Conservation (phyloP, 2,888 invertebrate species). For the Seira sanloemensis region DNA sequence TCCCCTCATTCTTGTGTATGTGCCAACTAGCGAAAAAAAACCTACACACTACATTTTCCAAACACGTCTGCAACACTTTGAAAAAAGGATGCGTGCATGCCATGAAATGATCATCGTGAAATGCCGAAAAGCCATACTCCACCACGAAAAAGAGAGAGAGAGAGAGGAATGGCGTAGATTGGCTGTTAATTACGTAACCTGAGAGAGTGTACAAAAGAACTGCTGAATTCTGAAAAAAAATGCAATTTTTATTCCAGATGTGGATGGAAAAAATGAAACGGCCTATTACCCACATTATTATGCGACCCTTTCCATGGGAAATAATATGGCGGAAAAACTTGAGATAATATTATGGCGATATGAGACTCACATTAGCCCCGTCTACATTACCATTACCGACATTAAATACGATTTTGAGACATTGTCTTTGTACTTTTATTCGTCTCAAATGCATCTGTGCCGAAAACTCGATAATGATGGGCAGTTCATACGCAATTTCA, state of each 20-base stretch:
- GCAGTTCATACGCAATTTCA: background rate
- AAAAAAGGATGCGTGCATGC: slow-evolving; percentile 17
- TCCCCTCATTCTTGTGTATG: too few relatives aligned
- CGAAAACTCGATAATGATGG: background rate
- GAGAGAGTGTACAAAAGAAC: background rate
- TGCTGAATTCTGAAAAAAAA: too few relatives aligned
- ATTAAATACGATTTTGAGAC: too few relatives aligned
- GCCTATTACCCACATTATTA: too few relatives aligned
- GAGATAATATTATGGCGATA: too few relatives aligned
- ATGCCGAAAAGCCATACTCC: slow-evolving; percentile 8
- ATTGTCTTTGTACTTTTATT: too few relatives aligned
- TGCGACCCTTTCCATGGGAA: too few relatives aligned
- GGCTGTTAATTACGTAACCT: slow-evolving; percentile 4
- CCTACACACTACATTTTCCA: too few relatives aligned
- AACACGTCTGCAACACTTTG: slow-evolving; percentile 17
- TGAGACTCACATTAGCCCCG: too few relatives aligned
- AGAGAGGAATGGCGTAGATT: background rate
- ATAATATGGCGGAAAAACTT: too few relatives aligned
- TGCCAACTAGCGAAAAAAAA: slow-evolving; percentile 47
- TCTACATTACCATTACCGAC: too few relatives aligned
- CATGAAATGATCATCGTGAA: slow-evolving; percentile 2
- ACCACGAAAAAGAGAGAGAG: too few relatives aligned
- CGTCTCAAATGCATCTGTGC: background rate
- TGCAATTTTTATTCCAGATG: background rate
- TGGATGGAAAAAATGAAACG: background rate